These are phyloP conservation scores for Trypoxylon attenuatum DNA, from an alignment of 2,888 invertebrate species.

Conservation along the genomic window DNA sequence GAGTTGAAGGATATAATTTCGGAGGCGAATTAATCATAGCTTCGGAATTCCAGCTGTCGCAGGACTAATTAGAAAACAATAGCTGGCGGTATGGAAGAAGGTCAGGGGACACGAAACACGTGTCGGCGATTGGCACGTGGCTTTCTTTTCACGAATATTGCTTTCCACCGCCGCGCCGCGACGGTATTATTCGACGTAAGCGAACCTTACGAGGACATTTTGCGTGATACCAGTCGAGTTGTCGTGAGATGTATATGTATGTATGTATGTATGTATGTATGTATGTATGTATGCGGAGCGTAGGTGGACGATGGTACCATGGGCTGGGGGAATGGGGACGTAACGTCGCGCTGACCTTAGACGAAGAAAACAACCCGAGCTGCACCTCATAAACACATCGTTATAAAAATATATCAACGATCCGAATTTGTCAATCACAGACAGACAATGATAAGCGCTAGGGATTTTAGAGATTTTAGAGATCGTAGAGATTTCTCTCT, in stretches of 20 bases:
- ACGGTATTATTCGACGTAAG: not conserved
- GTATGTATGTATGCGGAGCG: not conserved
- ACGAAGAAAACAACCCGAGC: not conserved
- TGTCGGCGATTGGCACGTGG: slow-evolving; percentile 40
- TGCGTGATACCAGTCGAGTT: too few species aligned
- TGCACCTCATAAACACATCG: not conserved
- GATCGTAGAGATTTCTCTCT: too few species aligned
- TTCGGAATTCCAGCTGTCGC: too few species aligned
- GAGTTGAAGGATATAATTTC: too few species aligned
- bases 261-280: not conserved
- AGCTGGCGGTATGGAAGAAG: slow-evolving; percentile 5
- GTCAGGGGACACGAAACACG: slow-evolving; percentile 30
- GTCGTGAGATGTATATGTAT: not conserved
- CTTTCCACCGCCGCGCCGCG: slow-evolving; percentile 16
- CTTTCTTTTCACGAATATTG: slow-evolving; percentile 31
- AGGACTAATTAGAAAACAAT: not conserved
- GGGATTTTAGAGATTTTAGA: too few species aligned
- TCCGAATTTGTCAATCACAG: too few species aligned
- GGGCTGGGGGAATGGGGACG: slow-evolving; percentile 3
- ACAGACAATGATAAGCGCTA: too few species aligned
- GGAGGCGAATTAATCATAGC: too few species aligned
- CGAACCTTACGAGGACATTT: not conserved
- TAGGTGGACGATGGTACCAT: not conserved
- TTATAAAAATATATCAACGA: too few species aligned
- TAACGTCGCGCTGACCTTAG: slow-evolving; percentile 11